These are phyloP conservation scores for Orussus abietinus DNA, from an alignment of 1,140 invertebrate species.

Conservation along the genomic window DNA sequence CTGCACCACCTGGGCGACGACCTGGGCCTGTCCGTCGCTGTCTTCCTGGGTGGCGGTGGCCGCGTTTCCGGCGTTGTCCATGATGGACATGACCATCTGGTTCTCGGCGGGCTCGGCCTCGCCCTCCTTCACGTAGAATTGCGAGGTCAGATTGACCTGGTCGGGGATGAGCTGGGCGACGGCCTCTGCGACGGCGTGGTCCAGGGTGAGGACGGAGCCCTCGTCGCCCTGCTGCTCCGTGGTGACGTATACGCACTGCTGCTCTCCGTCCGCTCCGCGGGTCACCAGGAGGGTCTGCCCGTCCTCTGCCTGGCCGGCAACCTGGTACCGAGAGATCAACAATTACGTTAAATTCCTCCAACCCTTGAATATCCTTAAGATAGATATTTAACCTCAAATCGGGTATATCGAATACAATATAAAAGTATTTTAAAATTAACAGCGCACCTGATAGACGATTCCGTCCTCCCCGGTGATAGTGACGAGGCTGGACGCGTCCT, in stretches of 20 bases:
- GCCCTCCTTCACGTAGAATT: slow-evolving; percentile 59
- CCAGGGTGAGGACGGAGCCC: slow-evolving; percentile 59
- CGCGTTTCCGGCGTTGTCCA: slow-evolving; percentile 36
- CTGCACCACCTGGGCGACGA: slow-evolving; percentile 78
- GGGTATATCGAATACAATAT: no score
- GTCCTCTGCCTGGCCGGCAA: slow-evolving; percentile 72
- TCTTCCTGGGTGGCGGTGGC: slow-evolving; percentile 39
- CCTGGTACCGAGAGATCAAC: no score
- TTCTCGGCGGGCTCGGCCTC: slow-evolving; percentile 41
- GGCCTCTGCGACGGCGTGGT: slow-evolving; percentile 61
- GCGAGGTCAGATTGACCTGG: slow-evolving; percentile 46
- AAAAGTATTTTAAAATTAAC: no score
- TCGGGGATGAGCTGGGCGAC: slow-evolving; percentile 52
- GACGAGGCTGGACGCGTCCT: slow-evolving; percentile 45
- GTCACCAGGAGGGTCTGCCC: slow-evolving; percentile 70
- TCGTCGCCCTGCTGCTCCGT: slow-evolving; percentile 61
- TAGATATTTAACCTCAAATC: no score
- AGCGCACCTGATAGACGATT: slow-evolving; percentile 56
- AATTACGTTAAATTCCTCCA: no score
- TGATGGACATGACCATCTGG: slow-evolving; percentile 53
- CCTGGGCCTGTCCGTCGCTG: slow-evolving; percentile 59
- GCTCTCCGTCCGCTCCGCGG: slow-evolving; percentile 65
- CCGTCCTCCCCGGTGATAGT: slow-evolving; percentile 57
- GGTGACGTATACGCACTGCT: slow-evolving; percentile 69
- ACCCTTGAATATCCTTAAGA: no score